Conservation (phyloP, 2,113 vertebrate species). For the Dolichotis patagonum region DNA sequence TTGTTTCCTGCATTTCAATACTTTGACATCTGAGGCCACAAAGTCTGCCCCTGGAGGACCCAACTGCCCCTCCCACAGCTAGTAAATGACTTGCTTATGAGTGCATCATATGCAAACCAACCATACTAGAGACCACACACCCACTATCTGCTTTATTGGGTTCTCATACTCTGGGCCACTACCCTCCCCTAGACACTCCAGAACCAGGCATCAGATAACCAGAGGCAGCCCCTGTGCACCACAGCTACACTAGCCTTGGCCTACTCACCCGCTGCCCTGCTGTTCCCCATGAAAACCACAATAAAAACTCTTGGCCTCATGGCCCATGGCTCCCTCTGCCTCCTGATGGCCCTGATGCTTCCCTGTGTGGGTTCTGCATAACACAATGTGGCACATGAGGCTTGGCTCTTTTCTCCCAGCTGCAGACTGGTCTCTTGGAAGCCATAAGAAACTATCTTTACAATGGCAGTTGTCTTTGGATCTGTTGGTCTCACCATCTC, state of each 20-base stretch:
- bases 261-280: neutral
- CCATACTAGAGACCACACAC: neutral
- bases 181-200: neutral
- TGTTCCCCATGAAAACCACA: neutral
- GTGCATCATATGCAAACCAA: neutral
- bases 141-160: neutral
- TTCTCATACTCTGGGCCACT: neutral
- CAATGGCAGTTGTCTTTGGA: neutral
- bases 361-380: neutral
- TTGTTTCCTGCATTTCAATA: neutral
- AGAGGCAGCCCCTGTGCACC: neutral
- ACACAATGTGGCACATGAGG: fast-evolving
- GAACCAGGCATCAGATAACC: neutral
- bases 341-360: neutral
- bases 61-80: neutral
- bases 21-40: neutral
- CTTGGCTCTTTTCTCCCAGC: no score
- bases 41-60: neutral
- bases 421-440: neutral
- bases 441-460: neutral
- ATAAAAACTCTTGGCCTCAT: neutral
- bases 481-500: neutral
- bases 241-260: neutral
- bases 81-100: neutral
- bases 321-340: neutral